Percentiles rank a stretch among this genome's conserved stretches.
phyloP scores from a whole-genome alignment of 2,888 invertebrate genomes.

The Yponomeuta evonymella region DNA sequence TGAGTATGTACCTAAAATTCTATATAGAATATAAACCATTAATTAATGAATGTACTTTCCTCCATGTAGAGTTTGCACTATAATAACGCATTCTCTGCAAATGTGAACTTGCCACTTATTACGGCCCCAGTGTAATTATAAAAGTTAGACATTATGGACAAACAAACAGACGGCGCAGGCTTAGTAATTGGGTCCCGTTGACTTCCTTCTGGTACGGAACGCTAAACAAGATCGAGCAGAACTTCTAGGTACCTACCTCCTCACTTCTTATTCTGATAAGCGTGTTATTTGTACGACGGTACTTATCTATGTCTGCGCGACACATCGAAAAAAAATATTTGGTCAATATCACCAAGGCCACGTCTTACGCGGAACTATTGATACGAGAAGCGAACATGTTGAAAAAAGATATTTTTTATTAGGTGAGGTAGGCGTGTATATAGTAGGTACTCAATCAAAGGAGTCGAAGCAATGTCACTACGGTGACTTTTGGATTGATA shows the following conservation, averaged over 20 bases:
- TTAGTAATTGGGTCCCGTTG: no score
- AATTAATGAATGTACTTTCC: no score
- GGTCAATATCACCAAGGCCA: slow-evolving; percentile 62
- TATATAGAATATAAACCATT: no score
- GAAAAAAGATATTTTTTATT: slow-evolving; percentile 18
- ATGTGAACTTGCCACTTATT: no score
- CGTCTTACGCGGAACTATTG: slow-evolving; percentile 53
- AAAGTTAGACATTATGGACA: no score
- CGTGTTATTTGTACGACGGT: slow-evolving; percentile 38
- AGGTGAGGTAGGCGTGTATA: neutral
- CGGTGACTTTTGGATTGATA: slow-evolving; percentile 22
- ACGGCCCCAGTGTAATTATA: no score
- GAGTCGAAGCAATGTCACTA: slow-evolving; percentile 46
- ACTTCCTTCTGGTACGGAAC: no score
- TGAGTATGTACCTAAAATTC: no score
- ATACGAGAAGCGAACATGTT: slow-evolving; percentile 33
- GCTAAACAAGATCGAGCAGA: neutral
- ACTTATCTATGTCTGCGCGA: slow-evolving; percentile 36
- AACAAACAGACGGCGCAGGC: no score
- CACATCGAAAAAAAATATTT: slow-evolving; percentile 52
- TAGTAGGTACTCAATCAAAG: slow-evolving; percentile 10
- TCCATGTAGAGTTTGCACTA: no score
- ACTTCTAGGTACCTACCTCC: slow-evolving; percentile 5
- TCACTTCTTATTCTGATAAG: slow-evolving; percentile 44
- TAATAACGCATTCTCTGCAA: no score